Evolutionary conservation across 23 tunicate genomes (phyloP).

Genomic region (Botrylloides violaceus): DNA sequence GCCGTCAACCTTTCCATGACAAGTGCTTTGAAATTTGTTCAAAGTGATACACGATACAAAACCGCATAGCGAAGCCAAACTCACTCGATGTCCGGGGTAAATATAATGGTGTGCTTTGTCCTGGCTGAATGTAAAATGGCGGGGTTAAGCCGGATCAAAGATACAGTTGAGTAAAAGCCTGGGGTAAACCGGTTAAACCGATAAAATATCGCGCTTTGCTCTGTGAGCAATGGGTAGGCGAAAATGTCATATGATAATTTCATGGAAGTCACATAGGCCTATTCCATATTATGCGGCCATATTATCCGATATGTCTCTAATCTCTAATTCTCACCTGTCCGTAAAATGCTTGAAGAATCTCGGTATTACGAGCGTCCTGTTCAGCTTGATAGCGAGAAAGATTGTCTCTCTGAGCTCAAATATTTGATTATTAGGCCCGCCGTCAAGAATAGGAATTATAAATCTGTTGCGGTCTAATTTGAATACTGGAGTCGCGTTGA

Average conservation of each 20-base stretch:
- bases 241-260: no score
- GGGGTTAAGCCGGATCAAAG: no score
- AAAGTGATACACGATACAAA: constrained; percentile 13
- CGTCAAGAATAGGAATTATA: neutral
- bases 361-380: neutral
- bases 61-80: neutral
- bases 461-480: neutral
- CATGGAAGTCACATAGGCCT: no score
- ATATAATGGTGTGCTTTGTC: neutral
- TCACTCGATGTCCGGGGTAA: constrained; percentile 19
- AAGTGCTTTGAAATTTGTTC: constrained; percentile 5
- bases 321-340: neutral
- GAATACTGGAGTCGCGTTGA: neutral
- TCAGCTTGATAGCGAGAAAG: neutral
- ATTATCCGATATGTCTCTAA: no score
- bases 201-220: no score
- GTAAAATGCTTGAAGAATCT: neutral
- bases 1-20: neutral
- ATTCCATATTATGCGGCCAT: no score
- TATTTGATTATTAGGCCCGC: neutral
- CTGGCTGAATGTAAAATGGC: constrained; percentile 2
- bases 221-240: no score
- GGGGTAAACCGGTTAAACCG: no score
- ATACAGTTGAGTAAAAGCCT: no score
- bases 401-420: neutral